Percentiles rank a stretch among this genome's conserved stretches.
Evolutionary conservation across 2,113 vertebrate species (phyloP).

Genomic region (Esox niger): DNA sequence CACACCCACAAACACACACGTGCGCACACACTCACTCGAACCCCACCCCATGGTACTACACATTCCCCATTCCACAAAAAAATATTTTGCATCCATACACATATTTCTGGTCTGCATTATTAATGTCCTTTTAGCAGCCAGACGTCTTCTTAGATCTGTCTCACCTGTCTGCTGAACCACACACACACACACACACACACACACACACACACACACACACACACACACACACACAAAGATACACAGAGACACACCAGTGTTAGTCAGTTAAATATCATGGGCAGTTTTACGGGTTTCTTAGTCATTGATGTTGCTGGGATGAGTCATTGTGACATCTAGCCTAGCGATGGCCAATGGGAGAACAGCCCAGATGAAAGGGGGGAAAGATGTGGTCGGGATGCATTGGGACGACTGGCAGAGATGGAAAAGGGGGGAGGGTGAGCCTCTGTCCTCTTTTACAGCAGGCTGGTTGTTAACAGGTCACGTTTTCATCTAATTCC

Average conservation of each 20-base stretch:
- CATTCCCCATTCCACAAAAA: too few species aligned
- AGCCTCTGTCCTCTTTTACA: too few species aligned
- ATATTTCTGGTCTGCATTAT: conserved; percentile 42
- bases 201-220: not conserved
- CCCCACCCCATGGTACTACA: not conserved
- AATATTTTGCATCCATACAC: conserved; percentile 1
- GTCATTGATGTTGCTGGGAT: too few species aligned
- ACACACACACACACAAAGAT: not conserved
- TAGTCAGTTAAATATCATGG: not conserved
- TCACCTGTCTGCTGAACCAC: not conserved
- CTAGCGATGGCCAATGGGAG: not conserved
- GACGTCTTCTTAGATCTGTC: not conserved
- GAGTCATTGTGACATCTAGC: not conserved
- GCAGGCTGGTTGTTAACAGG: too few species aligned
- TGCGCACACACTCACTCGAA: not conserved
- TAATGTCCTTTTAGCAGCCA: conserved; percentile 40
- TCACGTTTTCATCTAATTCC: too few species aligned
- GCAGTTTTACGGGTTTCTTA: not conserved
- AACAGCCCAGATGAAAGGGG: not conserved
- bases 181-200: not conserved
- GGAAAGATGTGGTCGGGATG: not conserved
- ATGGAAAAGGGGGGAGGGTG: too few species aligned
- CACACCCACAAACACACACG: too few species aligned
- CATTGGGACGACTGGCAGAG: not conserved
- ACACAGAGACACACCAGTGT: not conserved